phyloP scores from a whole-genome alignment of 1,140 invertebrate genomes.

The Belonocnema kinseyi region DNA sequence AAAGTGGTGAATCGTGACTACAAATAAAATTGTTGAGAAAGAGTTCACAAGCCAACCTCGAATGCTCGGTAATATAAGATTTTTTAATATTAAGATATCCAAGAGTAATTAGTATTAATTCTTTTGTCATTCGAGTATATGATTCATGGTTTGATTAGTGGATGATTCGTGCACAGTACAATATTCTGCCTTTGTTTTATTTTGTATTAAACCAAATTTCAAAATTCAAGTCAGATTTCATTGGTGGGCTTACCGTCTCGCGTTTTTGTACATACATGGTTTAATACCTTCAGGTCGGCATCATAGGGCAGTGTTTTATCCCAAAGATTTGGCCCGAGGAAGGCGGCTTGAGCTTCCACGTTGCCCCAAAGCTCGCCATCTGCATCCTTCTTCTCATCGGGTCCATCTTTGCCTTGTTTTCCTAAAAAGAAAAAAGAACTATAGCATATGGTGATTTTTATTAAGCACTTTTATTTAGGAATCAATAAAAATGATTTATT shows the following conservation, averaged over 20 bases:
- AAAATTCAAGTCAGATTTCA: constrained; percentile 30
- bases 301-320: constrained; percentile 93
- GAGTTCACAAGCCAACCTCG: too few relatives aligned
- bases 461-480: too few relatives aligned
- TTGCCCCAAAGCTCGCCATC: constrained; percentile 89
- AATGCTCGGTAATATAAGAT: too few relatives aligned
- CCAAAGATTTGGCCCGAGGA: constrained; percentile 95
- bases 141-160: constrained; percentile 29
- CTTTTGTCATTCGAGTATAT: neutral
- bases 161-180: constrained; percentile 27
- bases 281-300: constrained; percentile 94
- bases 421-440: constrained; percentile 57
- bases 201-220: neutral
- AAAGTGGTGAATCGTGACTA: too few relatives aligned
- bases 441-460: neutral
- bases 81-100: too few relatives aligned
- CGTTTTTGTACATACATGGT: constrained; percentile 75
- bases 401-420: constrained; percentile 75
- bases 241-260: constrained; percentile 69
- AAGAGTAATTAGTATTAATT: neutral
- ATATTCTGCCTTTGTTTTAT: neutral
- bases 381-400: constrained; percentile 88
- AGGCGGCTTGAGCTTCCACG: constrained; percentile 92
- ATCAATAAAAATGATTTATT: too few relatives aligned
- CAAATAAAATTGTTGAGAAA: too few relatives aligned